These are phyloP conservation scores for Actinia equina DNA, from an alignment of 64 coral and sea anemone genomes.

Conservation along the genomic window DNA sequence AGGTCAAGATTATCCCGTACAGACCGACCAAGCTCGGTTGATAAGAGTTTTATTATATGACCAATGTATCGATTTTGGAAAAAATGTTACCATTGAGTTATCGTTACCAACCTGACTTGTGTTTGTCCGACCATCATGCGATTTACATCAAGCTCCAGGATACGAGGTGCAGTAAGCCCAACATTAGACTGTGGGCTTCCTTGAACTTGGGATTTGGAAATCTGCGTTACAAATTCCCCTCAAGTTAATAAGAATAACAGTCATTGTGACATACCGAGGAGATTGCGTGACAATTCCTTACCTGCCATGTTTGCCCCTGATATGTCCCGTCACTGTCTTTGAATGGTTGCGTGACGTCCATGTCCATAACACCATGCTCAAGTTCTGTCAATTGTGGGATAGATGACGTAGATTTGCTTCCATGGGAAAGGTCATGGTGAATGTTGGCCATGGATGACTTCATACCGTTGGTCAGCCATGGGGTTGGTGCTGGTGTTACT, in stretches of 20 bases:
- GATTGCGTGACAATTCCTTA: conserved; percentile 20
- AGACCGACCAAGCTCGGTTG: too few relatives aligned
- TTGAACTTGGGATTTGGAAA: conserved; percentile 53
- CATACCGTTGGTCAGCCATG: conserved; percentile 39
- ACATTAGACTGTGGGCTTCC: conserved; percentile 18
- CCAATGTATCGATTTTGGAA: too few relatives aligned
- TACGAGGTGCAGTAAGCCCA: conserved; percentile 37
- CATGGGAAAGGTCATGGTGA: background rate
- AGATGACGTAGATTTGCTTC: conserved; percentile 28
- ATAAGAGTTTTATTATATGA: too few relatives aligned
- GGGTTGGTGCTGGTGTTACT: conserved; percentile 58
- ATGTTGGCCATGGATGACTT: background rate
- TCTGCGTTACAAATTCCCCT: background rate
- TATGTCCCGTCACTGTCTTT: conserved; percentile 22
- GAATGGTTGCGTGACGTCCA: conserved; percentile 50
- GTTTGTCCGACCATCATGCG: conserved; percentile 82
- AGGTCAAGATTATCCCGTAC: too few relatives aligned
- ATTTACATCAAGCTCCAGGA: conserved; percentile 84
- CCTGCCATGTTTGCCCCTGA: conserved; percentile 55
- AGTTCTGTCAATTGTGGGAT: conserved; percentile 50
- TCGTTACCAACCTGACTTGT: conserved; percentile 16
- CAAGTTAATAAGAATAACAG: too few relatives aligned
- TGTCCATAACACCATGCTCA: conserved; percentile 50
- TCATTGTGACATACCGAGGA: background rate
- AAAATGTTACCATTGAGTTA: too few relatives aligned